Percentiles rank a stretch among this genome's conserved stretches.
Conservation (phyloP, 2,797 vertebrate genomes). For the Centropyge bicolor region DNA sequence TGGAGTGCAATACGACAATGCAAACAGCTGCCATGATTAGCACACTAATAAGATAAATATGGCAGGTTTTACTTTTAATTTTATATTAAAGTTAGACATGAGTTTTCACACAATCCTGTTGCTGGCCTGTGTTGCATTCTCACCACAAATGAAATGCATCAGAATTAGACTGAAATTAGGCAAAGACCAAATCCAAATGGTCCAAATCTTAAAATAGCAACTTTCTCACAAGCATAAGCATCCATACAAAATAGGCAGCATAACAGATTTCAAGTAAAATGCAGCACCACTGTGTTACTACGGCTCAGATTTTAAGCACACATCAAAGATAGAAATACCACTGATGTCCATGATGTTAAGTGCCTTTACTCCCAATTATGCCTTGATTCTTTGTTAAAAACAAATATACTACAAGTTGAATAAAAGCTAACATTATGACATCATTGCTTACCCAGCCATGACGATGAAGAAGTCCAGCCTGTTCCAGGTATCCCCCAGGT, state of each 20-base stretch:
- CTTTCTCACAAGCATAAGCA: not conserved
- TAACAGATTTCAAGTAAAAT: not conserved
- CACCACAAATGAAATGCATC: not conserved
- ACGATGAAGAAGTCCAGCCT: conserved; percentile 98
- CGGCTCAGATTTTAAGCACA: not conserved
- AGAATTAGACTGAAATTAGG: not conserved
- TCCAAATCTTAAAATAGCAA: not conserved
- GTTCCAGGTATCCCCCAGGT: conserved; percentile 98
- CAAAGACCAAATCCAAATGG: not conserved
- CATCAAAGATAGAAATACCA: too few species aligned
- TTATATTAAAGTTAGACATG: not conserved
- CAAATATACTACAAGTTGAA: not conserved
- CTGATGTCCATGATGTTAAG: too few species aligned
- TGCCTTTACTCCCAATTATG: not conserved
- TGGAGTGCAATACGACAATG: too few species aligned
- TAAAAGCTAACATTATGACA: not conserved
- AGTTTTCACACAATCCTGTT: not conserved
- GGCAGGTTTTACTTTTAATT: not conserved
- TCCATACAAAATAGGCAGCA: not conserved
- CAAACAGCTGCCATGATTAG: not conserved
- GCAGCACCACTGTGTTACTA: too few species aligned
- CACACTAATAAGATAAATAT: not conserved
- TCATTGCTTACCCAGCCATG: conserved; percentile 92
- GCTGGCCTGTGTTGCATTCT: not conserved
- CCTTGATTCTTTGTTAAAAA: not conserved